Conservation (phyloP, 2,113 vertebrate species). For the Phalacrocorax carbo region DNA sequence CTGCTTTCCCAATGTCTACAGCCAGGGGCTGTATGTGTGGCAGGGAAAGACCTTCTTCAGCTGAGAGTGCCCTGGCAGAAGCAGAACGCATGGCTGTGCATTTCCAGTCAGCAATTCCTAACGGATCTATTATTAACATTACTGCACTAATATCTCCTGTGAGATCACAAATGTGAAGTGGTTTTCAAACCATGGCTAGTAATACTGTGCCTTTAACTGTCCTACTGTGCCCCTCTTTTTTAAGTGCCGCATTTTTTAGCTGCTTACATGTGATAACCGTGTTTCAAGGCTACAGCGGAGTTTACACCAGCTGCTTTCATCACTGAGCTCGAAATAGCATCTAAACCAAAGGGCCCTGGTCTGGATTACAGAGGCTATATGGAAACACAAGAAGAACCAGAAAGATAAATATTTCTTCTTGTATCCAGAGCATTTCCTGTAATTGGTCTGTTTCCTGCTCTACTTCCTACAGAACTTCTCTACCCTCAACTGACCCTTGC, state of each 20-base stretch:
- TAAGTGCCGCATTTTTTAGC: not conserved
- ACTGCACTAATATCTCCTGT: not conserved
- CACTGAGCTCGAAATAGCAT: not conserved
- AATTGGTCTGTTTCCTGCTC: constrained; percentile 11
- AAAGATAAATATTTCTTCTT: not conserved
- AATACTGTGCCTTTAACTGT: not conserved
- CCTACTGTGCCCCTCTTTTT: not conserved
- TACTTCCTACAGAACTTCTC: not conserved
- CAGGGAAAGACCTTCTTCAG: not conserved
- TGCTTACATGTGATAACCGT: not conserved
- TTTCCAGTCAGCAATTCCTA: not conserved
- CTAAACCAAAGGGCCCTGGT: not conserved
- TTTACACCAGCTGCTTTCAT: not conserved
- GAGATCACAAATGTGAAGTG: not conserved
- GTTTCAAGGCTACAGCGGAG: not conserved
- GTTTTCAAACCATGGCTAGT: not conserved
- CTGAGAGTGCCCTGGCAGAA: not conserved
- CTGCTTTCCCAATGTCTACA: not conserved
- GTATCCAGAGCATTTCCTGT: constrained; percentile 10
- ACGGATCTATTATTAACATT: not conserved
- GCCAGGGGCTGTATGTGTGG: not conserved
- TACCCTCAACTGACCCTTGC: not conserved
- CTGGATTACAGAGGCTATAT: not conserved
- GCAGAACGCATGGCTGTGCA: not conserved
- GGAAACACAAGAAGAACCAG: not conserved